Base-by-base conservation (phyloP, 2,113 vertebrate species). In the Mystacornis crossleyi region DNA sequence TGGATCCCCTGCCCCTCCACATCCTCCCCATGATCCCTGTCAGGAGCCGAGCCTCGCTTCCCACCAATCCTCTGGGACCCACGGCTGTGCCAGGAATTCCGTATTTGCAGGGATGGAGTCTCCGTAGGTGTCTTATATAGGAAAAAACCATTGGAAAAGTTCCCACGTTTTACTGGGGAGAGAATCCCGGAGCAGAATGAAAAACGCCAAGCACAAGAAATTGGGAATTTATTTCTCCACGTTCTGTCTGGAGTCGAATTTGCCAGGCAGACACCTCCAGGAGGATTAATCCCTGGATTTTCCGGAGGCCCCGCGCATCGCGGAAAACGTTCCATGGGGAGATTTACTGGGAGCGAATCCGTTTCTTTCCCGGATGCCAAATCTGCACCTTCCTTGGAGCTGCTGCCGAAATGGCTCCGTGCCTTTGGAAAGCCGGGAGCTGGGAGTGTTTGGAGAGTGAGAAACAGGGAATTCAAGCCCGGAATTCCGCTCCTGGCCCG, bases 371-470 rank as follows among this genome's bases (percentile, higher is more conserved):
- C 61, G 48, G 10, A 16, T 71, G 87, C 92, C 93, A 95, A 29
- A 67, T 84, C 71, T 43, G 3, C 78, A 65, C 79, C 81, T 81
- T 85, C 88, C 36, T 86, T 29, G 61, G 81, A 95, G 73, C 23
- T 10, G 73, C 84, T 78, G 43, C 92, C 42, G 50, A 36, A 78
- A 55, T 13, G 60, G 60, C 69, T 81, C 38, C 31, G 7, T 61
- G 92, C 10, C 79, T 87, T 75, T 67, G 50, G 38, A 67, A 29
- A 62, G 51, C 19, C 42, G 4, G 54, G 29, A 54, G 75, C 51
- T 54, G 36, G 53, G 80, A 82, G 93, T 51, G 89, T 75, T 80
- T 55, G 82, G 24, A 92, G 93, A 95, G 91, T 53, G 86, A 83
- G 62, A 90, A 92, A 66, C 34, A 33, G 28, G 43, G 54, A 80